phyloP scores from a whole-genome alignment of 2,797 vertebrate genomes.

The Lithobates pipiens region DNA sequence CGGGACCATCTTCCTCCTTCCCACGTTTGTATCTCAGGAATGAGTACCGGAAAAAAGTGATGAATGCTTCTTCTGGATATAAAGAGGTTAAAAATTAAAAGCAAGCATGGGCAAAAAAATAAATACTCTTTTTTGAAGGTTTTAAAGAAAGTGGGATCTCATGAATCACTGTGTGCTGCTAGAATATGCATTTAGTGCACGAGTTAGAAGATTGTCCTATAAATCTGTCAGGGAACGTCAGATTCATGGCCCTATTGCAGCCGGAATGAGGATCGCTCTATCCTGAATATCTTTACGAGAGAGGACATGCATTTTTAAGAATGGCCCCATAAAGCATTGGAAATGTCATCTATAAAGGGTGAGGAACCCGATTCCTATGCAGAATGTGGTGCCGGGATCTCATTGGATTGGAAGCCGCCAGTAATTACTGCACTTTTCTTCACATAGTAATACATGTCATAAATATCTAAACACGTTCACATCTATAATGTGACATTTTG shows the following conservation, averaged over 20 bases:
- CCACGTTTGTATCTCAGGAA: no score
- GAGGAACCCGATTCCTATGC: constrained; percentile 51
- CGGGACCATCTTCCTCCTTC: no score
- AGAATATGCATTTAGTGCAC: constrained; percentile 60
- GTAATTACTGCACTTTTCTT: background rate
- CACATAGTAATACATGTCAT: background rate
- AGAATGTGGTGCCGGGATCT: constrained; percentile 18
- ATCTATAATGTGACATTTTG: background rate
- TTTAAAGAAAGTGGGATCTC: constrained; percentile 48
- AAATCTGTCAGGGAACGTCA: constrained; percentile 56
- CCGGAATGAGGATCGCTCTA: constrained; percentile 55
- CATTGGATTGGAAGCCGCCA: background rate
- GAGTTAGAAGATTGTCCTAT: constrained; percentile 58
- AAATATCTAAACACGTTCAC: background rate
- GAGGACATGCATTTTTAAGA: constrained; percentile 57
- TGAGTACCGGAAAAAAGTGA: background rate
- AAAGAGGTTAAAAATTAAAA: constrained; percentile 43
- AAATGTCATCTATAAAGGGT: constrained; percentile 54
- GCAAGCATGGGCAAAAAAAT: constrained; percentile 25
- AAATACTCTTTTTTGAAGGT: constrained; percentile 46
- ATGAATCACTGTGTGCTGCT: constrained; percentile 57
- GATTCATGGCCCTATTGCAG: constrained; percentile 59
- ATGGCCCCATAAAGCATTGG: constrained; percentile 51
- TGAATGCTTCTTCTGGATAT: background rate
- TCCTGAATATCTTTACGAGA: constrained; percentile 55